A percentile compares a stretch with the other conserved stretches of the same genome.
phyloP scores from a whole-genome alignment of 1,140 invertebrate genomes.

The Euschistus heros region DNA sequence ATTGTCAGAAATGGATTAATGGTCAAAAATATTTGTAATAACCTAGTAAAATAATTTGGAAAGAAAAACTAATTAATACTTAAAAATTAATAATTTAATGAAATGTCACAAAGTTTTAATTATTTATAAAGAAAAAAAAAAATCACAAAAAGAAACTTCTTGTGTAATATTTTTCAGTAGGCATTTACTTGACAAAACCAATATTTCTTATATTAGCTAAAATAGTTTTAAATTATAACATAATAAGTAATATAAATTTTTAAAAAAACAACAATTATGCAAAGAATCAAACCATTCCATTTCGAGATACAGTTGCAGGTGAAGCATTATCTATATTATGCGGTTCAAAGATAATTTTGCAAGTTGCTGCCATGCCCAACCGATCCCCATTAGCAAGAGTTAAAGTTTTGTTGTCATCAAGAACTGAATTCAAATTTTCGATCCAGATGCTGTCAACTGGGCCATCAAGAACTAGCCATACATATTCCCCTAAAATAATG shows the following conservation, averaged over 20 bases:
- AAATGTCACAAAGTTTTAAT: too few relatives aligned
- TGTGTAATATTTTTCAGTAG: too few relatives aligned
- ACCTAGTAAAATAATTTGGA: too few relatives aligned
- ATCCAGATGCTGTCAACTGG: conserved; percentile 96
- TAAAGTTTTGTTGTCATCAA: conserved; percentile 90
- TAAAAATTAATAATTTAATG: too few relatives aligned
- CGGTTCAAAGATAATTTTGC: conserved; percentile 93
- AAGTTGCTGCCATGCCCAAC: conserved; percentile 79
- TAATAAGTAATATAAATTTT: background rate
- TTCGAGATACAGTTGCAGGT: conserved; percentile 87
- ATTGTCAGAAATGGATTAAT: too few relatives aligned
- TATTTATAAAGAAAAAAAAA: too few relatives aligned
- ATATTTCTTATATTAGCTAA: too few relatives aligned
- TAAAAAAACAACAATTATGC: background rate
- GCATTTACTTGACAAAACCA: too few relatives aligned
- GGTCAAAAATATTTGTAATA: too few relatives aligned
- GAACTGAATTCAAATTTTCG: conserved; percentile 90
- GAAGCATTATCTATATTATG: conserved; percentile 96
- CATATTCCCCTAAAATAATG: conserved; percentile 48
- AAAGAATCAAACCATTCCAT: conserved; percentile 64
- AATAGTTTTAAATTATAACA: background rate
- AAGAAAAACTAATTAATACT: too few relatives aligned
- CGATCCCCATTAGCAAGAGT: conserved; percentile 90
- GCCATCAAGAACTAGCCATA: conserved; percentile 90
- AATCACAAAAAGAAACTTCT: too few relatives aligned